These are phyloP conservation scores for Pocillopora damicornis DNA, from an alignment of 64 coral and sea anemone genomes.

Conservation along the genomic window DNA sequence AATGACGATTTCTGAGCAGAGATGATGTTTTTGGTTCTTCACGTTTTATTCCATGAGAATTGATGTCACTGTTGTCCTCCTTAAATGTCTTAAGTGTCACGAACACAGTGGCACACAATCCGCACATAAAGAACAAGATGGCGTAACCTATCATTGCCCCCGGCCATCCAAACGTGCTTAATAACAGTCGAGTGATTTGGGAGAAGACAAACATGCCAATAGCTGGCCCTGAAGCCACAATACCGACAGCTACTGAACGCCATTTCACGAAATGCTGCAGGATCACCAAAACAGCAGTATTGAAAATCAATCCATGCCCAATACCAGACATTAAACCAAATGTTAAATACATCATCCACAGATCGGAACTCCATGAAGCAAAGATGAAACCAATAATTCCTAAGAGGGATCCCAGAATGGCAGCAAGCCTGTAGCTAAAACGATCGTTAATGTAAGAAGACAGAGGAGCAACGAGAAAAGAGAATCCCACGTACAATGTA, in stretches of 20 bases:
- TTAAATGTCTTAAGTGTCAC: conserved; percentile 2
- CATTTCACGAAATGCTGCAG: conserved; percentile 62
- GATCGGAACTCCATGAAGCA: conserved; percentile 14
- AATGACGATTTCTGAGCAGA: conserved; percentile 23
- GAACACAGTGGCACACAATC: conserved; percentile 17
- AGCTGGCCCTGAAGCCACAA: conserved; percentile 29
- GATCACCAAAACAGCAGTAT: conserved; percentile 18
- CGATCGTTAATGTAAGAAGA: conserved; percentile 10
- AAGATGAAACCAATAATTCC: conserved; percentile 19
- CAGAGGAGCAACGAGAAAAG: conserved; percentile 10
- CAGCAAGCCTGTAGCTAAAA: conserved; percentile 25
- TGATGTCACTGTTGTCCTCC: not conserved
- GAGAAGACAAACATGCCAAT: conserved; percentile 28
- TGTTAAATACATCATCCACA: conserved; percentile 47
- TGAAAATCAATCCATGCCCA: conserved; percentile 7
- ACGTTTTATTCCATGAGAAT: not conserved
- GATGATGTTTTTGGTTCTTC: not conserved
- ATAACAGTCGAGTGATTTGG: conserved; percentile 6
- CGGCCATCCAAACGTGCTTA: conserved; percentile 51
- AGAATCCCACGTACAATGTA: not conserved
- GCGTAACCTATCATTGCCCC: conserved; percentile 30
- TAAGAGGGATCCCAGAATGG: not conserved
- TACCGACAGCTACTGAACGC: conserved; percentile 32
- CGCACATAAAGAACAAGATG: not conserved
- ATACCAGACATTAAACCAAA: conserved; percentile 33